Evolutionary conservation across 2,113 vertebrate species (phyloP), one percentile per base, ranked within the genome.

Genomic region (Gambusia holbrooki): DNA sequence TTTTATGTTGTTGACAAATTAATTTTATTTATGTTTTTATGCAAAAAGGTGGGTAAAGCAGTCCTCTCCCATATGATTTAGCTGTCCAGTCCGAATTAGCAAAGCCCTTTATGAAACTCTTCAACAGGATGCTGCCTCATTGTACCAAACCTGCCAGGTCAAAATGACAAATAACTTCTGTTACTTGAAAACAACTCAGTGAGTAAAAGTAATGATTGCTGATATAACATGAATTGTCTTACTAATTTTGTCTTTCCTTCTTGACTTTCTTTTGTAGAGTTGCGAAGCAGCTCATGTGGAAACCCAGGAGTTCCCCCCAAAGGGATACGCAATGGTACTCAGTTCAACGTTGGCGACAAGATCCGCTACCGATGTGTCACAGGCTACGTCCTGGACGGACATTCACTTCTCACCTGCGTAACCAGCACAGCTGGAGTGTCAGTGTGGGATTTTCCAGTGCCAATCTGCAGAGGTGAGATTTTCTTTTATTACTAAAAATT

Each of bases 371-470:
- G 95, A 74, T 99, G 97, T 42, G 91, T 97, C 61, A 88, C 96
- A 0, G 97, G 97, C 69, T 97, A 98, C 7, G 92, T 97, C 63
- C 88, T 99, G 69, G 97, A 99, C 45, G 97, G 97, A 3, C 97
- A 98, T 45, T 95, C 97, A 0, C 88, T 95, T 51, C 91, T 99
- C 80, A 97, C 97, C 0, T 99, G 98, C 86, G 95, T 98, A 58
- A 95, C 95, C 74, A 98, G 95, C 86, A 93, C 97, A 0, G 96
- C 95, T 29, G 95, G 95, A 0, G 96, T 97, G 14, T 96, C 97
- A 0, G 95, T 96, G 0, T 99, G 98, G 98, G 98, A 99, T 93
- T 99, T 99, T 77, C 98, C 98, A 0, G 95, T 97, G 77, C 98
- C 97, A 29, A 96, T 98, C 86, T 99, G 98, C 91, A 94, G 97